phyloP scores from a whole-genome alignment of 2,113 vertebrate genomes.

The Speoplatyrhinus poulsoni region DNA sequence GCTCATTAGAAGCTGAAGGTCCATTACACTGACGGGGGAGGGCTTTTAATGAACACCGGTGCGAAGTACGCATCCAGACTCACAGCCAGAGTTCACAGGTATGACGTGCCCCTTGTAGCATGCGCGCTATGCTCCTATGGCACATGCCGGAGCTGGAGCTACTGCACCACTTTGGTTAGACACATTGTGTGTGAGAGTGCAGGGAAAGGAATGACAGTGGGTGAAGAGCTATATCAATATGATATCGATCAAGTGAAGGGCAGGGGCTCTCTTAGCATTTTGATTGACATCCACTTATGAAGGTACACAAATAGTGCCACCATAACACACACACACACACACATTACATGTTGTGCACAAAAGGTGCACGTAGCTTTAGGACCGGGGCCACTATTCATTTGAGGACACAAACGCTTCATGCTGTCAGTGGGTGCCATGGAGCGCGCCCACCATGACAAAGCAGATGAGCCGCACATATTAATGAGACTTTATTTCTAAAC shows the following conservation, averaged over 20 bases:
- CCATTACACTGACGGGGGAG: conserved; percentile 62
- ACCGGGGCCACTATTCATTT: too few species aligned
- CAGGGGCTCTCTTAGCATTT: too few species aligned
- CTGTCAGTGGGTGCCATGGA: background rate
- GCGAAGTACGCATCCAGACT: conserved; percentile 65
- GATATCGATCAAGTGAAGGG: background rate
- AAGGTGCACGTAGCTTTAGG: too few species aligned
- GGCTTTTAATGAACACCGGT: conserved; percentile 68
- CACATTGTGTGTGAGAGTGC: background rate
- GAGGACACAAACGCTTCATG: background rate
- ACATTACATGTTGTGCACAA: too few species aligned
- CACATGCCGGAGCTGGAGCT: conserved; percentile 40
- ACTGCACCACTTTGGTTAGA: conserved; percentile 20
- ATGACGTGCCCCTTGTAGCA: conserved; percentile 50
- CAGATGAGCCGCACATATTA: conserved; percentile 17
- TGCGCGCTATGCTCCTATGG: conserved; percentile 19
- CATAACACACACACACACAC: too few species aligned
- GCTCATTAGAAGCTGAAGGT: conserved; percentile 74
- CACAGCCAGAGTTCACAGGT: conserved; percentile 49
- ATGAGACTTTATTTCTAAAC: conserved; percentile 26
- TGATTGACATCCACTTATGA: too few species aligned
- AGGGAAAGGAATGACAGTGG: conserved; percentile 25
- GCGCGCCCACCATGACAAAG: background rate
- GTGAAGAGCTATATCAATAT: conserved; percentile 7
- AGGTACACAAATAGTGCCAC: too few species aligned